A percentile compares a stretch with the other conserved stretches of the same genome.
These are phyloP conservation scores for Spinus pinus DNA, from an alignment of 2,797 vertebrate species.

Conservation along the genomic window DNA sequence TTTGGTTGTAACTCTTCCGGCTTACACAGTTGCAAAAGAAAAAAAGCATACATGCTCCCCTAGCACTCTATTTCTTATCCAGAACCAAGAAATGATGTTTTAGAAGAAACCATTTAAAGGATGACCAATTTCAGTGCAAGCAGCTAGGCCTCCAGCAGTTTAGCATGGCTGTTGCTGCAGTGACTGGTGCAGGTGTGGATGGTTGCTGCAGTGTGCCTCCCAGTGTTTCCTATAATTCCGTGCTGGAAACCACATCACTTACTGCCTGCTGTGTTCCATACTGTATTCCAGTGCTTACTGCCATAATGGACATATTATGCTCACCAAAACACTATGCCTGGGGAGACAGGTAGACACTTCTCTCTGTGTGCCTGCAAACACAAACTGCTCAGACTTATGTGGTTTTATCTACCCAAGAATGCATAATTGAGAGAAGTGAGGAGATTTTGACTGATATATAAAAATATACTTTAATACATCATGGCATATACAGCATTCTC, in stretches of 20 bases:
- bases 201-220: slow-evolving; percentile 54
- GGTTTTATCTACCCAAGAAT: neutral
- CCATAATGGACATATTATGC: neutral
- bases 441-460: neutral
- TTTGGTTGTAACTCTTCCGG: slow-evolving; percentile 6
- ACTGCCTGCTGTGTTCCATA: slow-evolving; percentile 17
- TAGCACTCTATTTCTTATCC: slow-evolving; percentile 45
- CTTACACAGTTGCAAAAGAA: neutral
- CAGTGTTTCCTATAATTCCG: slow-evolving; percentile 44
- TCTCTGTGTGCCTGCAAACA: neutral
- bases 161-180: slow-evolving; percentile 45
- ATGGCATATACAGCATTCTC: neutral
- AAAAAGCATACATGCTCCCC: neutral
- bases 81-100: slow-evolving; percentile 69
- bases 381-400: neutral
- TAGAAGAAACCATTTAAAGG: slow-evolving; percentile 68
- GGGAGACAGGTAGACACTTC: neutral
- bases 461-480: neutral
- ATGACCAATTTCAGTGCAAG: slow-evolving; percentile 65
- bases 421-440: neutral
- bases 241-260: slow-evolving; percentile 33
- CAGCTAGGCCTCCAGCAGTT: slow-evolving; percentile 60
- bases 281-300: neutral
- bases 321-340: neutral
- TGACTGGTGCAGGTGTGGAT: slow-evolving; percentile 58